Base-by-base conservation (phyloP, 2,888 invertebrate species). In the Ypsolopha sequella region DNA sequence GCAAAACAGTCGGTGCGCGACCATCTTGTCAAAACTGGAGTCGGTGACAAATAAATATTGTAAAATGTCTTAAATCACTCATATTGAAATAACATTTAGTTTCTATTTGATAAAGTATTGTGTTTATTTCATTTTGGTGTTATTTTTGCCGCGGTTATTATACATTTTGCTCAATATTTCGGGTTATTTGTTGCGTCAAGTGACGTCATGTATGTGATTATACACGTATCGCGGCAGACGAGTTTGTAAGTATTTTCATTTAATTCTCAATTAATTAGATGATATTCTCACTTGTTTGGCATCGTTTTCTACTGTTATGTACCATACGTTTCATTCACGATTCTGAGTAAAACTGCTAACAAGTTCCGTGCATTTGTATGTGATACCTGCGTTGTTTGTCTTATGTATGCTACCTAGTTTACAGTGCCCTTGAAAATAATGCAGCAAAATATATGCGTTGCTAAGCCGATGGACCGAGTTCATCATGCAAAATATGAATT, bases 1-100 rank as follows among this genome's bases (percentile, higher is more conserved):
- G 87, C 87, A 87, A 87, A 87, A 87, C 87, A 87, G 87, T 87
- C 85, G 86, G 87, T 86, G 80, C 82, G 86, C 87, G 80, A 87
- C 87, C 87, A 87, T 87, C 87, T 87, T 87, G 87, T 87, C 87
- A 87, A 86, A 87, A 81, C 82, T 81, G 70, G 75, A 85, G 77
- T 77, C 81, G 76, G 80, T 76, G 79, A 78, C 82, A 80, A 85
- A 85, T 81, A 84, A 80, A 82, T 85, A 77, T 80, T 80, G 74
- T 77, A 86, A 87, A 85, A 84, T 86, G 85, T 73, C 73, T 71
- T 85, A 84, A 80, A 76, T 79, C 76, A 73, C 67, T 72, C 63
- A 78, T 73, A 74, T 77, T 85, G 81, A 85, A 80, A 68, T 73
- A 85, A 85, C 70, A 67, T 69, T 70, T 64, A 62, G 65, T 68